Conservation (phyloP, 2,797 vertebrate species). For the Neostethus bicornis region DNA sequence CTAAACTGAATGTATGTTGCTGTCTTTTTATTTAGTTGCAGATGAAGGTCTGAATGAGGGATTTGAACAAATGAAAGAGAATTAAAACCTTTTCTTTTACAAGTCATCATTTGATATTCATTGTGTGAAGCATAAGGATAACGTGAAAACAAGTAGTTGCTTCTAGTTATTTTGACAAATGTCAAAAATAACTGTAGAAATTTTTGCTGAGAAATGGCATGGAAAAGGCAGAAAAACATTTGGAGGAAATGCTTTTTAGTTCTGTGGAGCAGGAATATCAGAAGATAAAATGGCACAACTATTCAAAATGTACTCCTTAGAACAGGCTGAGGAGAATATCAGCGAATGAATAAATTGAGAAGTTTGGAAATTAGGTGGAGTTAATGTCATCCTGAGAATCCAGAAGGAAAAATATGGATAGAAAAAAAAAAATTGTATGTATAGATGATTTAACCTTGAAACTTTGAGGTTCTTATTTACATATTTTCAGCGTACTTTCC, state of each 20-base stretch:
- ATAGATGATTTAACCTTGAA: too few species aligned
- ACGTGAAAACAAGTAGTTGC: neutral
- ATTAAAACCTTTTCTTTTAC: neutral
- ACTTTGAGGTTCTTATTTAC: too few species aligned
- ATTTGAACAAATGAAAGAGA: neutral
- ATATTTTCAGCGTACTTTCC: too few species aligned
- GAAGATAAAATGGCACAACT: neutral
- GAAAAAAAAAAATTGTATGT: too few species aligned
- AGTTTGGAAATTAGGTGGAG: too few species aligned
- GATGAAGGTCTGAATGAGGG: neutral
- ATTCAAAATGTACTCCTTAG: slow-evolving; percentile 16
- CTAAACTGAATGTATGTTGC: neutral
- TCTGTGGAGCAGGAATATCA: neutral
- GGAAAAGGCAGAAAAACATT: neutral
- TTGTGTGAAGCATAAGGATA: neutral
- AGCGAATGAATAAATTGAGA: slow-evolving; percentile 5
- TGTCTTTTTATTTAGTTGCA: neutral
- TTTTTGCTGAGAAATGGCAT: neutral
- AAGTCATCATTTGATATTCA: too few species aligned
- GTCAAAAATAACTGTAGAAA: neutral
- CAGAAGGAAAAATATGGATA: too few species aligned
- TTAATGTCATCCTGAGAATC: too few species aligned
- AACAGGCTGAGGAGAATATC: neutral
- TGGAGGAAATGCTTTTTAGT: slow-evolving; percentile 2
- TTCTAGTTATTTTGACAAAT: neutral